Evolutionary conservation across 2,797 vertebrate genomes (phyloP).

Genomic region (Vireo griseus): DNA sequence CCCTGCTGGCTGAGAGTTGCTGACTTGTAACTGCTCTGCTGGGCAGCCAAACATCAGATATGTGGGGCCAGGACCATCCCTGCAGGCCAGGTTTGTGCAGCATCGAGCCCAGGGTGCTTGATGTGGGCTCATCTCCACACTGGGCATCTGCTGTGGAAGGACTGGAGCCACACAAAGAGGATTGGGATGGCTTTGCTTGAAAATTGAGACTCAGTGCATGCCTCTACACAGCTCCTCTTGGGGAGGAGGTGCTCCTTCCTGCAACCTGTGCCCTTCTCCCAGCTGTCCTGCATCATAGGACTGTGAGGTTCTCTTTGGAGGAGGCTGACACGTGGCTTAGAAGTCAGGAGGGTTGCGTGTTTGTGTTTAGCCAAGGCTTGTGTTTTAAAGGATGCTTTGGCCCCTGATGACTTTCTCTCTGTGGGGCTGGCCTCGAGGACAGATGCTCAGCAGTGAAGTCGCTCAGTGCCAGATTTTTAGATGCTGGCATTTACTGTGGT

Average conservation of each 20-base stretch:
- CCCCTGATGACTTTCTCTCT: constrained; percentile 12
- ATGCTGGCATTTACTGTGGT: background rate
- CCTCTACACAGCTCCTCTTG: background rate
- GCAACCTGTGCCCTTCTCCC: background rate
- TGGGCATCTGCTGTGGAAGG: background rate
- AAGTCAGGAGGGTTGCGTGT: background rate
- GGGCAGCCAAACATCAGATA: background rate
- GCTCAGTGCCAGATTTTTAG: background rate
- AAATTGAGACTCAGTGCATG: background rate
- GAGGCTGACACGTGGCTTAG: background rate
- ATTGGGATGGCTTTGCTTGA: background rate
- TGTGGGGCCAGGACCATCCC: background rate
- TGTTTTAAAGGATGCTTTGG: constrained; percentile 28
- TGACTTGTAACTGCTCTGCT: background rate
- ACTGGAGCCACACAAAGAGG: background rate
- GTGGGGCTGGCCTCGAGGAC: background rate
- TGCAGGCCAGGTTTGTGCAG: background rate
- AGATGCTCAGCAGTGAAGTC: background rate
- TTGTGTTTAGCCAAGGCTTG: constrained; percentile 48
- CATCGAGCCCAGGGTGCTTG: background rate
- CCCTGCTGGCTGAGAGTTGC: background rate
- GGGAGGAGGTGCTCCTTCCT: background rate
- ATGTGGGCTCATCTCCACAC: background rate
- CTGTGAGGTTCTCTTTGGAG: background rate
- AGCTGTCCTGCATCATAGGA: background rate